Base-by-base conservation (phyloP, 2,797 vertebrate species). In the Florisuga fusca region DNA sequence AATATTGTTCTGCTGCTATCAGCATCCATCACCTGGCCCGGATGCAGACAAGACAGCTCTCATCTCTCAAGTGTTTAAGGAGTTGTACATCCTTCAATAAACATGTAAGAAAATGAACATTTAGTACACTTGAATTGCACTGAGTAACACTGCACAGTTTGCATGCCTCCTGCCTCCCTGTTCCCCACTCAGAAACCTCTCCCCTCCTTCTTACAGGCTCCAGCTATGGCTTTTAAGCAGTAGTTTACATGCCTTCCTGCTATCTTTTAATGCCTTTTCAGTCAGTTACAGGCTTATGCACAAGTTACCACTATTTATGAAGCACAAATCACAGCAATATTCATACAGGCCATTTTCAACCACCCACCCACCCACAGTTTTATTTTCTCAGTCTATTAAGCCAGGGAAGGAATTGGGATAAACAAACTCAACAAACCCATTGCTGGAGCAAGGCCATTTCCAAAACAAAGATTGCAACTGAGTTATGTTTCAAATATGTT, bases 391-490 rank as follows among this genome's bases (percentile, higher is more conserved):
- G 95, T 43, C 83, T 79, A 76, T 79, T 90, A 94, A 92, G 59
- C 77, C 36, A 6, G 72, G 13, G 77, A 88, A 93, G 76, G 79
- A 93, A 92, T 17, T 46, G 55, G 53, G 66, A 96, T 95, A 97
- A 96, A 96, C 87, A 96, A 87, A 79, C 62, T 79, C 8, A 12
- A 95, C 93, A 95, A 93, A 95, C 66, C 74, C 80, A 71, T 31
- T 89, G 63, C 77, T 94, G 87, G 91, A 96, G 61, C 0, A 0
- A 86, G 50, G 85, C 83, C 90, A 95, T 69, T 92, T 96, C 84
- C 84, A 96, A 96, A 96, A 95, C 94, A 96, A 94, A 93, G 92
- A 67, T 74, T 95, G 92, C 93, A 90, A 90, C 95, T 82, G 83
- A 93, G 63, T 95, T 96, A 94, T 95, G 90, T 71, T 93, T 95